These are phyloP conservation scores for Ephydatia muelleri DNA, from an alignment of 37 sponge, comb jelly and placozoan genomes.

Conservation along the genomic window DNA sequence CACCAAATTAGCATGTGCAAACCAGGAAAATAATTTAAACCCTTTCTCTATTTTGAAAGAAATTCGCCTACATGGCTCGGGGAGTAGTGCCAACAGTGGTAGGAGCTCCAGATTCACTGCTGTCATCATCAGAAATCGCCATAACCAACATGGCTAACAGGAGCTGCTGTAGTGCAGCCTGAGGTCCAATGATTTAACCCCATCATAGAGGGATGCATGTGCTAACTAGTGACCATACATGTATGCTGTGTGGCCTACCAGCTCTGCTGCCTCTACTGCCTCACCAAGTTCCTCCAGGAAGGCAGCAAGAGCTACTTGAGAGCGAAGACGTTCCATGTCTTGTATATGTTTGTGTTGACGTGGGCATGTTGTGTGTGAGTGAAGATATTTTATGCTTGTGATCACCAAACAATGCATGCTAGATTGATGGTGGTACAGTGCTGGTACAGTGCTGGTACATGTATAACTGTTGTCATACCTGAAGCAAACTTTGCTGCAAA, in stretches of 20 bases:
- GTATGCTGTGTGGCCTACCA: conserved; percentile 11
- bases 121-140: conserved; percentile 9
- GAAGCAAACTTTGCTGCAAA: conserved; percentile 61
- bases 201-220: neutral
- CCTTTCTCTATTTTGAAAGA: neutral
- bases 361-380: neutral
- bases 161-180: conserved; percentile 15
- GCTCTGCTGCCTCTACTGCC: conserved; percentile 57
- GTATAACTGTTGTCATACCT: neutral
- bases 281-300: conserved; percentile 53
- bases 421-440: no score
- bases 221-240: neutral
- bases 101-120: neutral
- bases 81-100: neutral
- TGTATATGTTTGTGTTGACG: neutral
- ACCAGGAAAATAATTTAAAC: neutral
- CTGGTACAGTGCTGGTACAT: no score
- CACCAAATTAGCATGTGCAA: no score
- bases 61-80: conserved; percentile 8
- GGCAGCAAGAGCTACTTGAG: conserved; percentile 45
- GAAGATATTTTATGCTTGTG: neutral
- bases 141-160: conserved; percentile 20
- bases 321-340: conserved; percentile 54
- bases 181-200: neutral
- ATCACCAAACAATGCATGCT: no score